Evolutionary conservation across 30 jellyfish, hydroid and myxozoan genomes (phyloP).

Genomic region (Nemopilema nomurai): DNA sequence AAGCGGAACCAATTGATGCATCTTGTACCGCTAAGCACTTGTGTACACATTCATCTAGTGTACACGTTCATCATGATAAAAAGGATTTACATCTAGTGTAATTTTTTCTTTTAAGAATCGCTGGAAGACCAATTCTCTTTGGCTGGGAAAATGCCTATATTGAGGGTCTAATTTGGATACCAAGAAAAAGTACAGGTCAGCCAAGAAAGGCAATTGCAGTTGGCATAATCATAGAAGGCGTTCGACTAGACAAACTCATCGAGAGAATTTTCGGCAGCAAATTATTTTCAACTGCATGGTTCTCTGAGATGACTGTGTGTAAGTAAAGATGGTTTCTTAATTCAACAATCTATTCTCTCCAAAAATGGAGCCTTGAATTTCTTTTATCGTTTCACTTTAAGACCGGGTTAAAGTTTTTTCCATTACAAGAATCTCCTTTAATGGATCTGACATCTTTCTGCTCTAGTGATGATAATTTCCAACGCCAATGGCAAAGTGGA

Average conservation of each 20-base stretch:
- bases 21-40: too few relatives aligned
- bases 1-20: too few relatives aligned
- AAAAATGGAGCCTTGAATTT: too few relatives aligned
- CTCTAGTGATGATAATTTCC: conserved; percentile 12
- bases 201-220: conserved; percentile 31
- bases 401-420: too few relatives aligned
- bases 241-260: conserved; percentile 44
- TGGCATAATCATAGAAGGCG: conserved; percentile 52
- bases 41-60: too few relatives aligned
- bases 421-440: too few relatives aligned
- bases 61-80: too few relatives aligned
- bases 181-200: conserved; percentile 10
- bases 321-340: not conserved
- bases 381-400: too few relatives aligned
- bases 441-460: too few relatives aligned
- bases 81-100: too few relatives aligned
- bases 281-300: conserved; percentile 65
- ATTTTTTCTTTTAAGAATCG: conserved; percentile 32
- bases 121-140: conserved; percentile 69
- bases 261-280: conserved; percentile 37
- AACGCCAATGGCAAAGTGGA: conserved; percentile 23
- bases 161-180: conserved; percentile 66
- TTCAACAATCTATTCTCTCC: not conserved
- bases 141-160: conserved; percentile 57
- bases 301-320: conserved; percentile 62